A percentile compares a stretch with the other conserved stretches of the same genome.
These are phyloP conservation scores for Nannospalax galili DNA, from an alignment of 2,113 vertebrate genomes.

Conservation along the genomic window DNA sequence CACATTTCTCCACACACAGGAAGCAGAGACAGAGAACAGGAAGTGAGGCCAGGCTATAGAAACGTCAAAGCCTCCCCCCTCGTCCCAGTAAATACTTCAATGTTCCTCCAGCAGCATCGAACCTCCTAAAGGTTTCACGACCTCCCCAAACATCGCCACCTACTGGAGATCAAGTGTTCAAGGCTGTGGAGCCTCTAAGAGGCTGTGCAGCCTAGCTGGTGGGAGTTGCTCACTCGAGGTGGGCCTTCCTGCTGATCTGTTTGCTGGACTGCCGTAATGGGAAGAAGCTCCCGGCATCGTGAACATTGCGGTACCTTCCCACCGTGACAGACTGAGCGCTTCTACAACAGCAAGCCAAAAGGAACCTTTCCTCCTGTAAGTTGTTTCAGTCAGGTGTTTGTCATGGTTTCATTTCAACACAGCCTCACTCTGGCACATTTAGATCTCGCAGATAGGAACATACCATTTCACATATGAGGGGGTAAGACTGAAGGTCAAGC, in stretches of 20 bases:
- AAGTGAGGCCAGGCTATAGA: background rate
- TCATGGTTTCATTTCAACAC: no score
- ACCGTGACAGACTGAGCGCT: background rate
- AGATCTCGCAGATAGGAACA: background rate
- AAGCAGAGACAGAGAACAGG: background rate
- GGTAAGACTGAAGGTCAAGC: background rate
- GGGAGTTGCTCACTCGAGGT: background rate
- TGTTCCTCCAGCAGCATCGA: background rate
- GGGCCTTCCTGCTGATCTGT: no score
- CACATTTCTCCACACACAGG: background rate
- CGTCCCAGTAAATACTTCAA: background rate
- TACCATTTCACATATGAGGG: background rate
- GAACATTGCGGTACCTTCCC: background rate
- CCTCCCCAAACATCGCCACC: background rate
- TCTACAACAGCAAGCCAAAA: background rate
- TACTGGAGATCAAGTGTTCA: background rate
- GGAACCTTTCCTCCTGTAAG: background rate
- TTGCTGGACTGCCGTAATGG: background rate
- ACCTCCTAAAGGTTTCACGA: background rate
- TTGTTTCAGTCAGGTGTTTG: background rate
- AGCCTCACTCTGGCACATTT: rapidly evolving
- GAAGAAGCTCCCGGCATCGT: background rate
- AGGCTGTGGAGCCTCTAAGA: background rate
- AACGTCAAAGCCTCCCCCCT: background rate
- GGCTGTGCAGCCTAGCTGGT: background rate